Percentiles rank a stretch among this genome's conserved stretches.
Conservation (phyloP, 2,888 invertebrate genomes). For the Stenolophus ochropezus region DNA sequence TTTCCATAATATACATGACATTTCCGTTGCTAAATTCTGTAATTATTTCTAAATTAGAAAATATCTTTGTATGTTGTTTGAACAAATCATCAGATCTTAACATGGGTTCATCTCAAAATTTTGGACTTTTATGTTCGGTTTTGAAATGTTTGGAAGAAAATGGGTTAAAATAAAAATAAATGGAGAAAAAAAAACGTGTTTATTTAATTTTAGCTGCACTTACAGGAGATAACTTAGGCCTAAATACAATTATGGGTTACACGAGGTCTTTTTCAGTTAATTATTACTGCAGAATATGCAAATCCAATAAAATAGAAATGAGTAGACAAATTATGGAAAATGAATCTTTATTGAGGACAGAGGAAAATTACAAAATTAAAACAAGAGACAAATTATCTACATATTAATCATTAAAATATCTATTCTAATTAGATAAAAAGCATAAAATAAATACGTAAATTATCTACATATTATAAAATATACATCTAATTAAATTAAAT, state of each 20-base stretch:
- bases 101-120: slow-evolving; percentile 35
- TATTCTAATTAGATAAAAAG: no score
- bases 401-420: no score
- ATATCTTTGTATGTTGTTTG: slow-evolving; percentile 42
- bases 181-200: slow-evolving; percentile 37
- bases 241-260: slow-evolving; percentile 64
- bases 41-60: slow-evolving; percentile 38
- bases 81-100: slow-evolving; percentile 22
- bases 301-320: slow-evolving; percentile 61
- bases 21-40: slow-evolving; percentile 42
- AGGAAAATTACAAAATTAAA: slow-evolving; percentile 63
- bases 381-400: no score
- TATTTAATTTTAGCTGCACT: slow-evolving; percentile 63
- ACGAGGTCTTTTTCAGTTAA: slow-evolving; percentile 63
- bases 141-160: slow-evolving; percentile 49
- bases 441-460: no score
- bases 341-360: slow-evolving; percentile 59
- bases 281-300: slow-evolving; percentile 66
- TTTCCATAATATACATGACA: slow-evolving; percentile 48
- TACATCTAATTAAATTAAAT: no score
- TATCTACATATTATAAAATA: no score
- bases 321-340: slow-evolving; percentile 61
- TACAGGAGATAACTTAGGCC: slow-evolving; percentile 64
- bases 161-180: slow-evolving; percentile 40
- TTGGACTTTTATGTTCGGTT: background rate